Conservation (phyloP, 2,797 vertebrate species). For the Periparus ater region DNA sequence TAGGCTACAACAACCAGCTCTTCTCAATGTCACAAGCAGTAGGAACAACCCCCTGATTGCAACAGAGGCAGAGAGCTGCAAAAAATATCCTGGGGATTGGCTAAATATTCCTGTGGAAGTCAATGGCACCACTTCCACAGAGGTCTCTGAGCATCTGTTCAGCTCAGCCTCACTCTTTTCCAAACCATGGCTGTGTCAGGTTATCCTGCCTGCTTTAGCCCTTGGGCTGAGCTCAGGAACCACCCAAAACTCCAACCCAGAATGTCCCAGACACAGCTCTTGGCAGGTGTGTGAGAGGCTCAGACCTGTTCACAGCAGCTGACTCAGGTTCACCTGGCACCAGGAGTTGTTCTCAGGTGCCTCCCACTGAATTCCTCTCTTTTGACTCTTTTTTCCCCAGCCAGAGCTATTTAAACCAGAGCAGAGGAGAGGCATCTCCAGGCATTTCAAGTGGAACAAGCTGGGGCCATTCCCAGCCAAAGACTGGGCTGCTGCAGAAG, state of each 20-base stretch:
- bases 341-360: background rate
- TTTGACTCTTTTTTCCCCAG: background rate
- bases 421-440: background rate
- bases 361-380: background rate
- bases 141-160: background rate
- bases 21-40: background rate
- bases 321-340: slow-evolving; percentile 2
- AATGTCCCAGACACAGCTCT: background rate
- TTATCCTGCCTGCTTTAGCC: background rate
- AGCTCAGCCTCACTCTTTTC: background rate
- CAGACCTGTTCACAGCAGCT: background rate
- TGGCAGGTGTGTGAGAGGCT: background rate
- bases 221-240: background rate
- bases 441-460: background rate
- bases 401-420: background rate
- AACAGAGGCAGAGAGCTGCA: background rate
- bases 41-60: background rate
- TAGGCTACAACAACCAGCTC: background rate
- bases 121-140: background rate
- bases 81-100: background rate
- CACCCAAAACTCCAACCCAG: background rate
- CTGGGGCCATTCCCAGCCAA: background rate
- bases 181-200: background rate
- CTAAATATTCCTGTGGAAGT: background rate
- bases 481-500: background rate